Evolutionary conservation across 2,888 invertebrate species (phyloP).

Genomic region (Hydroisotoma schaefferi): DNA sequence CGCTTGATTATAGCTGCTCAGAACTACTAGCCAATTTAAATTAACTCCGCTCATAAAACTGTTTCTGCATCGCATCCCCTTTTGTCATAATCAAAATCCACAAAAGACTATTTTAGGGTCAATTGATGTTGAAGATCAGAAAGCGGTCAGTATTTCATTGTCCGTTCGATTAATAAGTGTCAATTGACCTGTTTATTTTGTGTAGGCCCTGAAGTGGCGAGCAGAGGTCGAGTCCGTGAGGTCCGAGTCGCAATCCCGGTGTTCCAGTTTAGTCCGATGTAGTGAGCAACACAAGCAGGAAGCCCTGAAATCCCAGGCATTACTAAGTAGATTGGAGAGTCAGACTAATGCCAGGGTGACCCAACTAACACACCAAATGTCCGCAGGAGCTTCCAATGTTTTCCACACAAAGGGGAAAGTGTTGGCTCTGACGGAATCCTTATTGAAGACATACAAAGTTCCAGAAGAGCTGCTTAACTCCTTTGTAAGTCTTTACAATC

Average conservation of each 20-base stretch:
- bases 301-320: constrained; percentile 40
- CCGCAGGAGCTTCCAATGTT: constrained; percentile 35
- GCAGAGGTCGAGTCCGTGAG: constrained; percentile 38
- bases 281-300: constrained; percentile 48
- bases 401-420: constrained; percentile 34
- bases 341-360: constrained; percentile 32
- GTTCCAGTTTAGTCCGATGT: constrained; percentile 43
- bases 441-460: constrained; percentile 45
- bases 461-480: constrained; percentile 37
- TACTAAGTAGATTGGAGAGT: constrained; percentile 41
- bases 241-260: constrained; percentile 36
- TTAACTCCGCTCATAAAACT: no score
- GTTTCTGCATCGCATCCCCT: no score
- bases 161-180: no score
- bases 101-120: no score
- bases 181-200: no score
- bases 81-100: no score
- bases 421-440: constrained; percentile 35
- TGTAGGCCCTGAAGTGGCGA: constrained; percentile 42
- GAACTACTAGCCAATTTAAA: no score
- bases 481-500: constrained; percentile 21
- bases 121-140: no score
- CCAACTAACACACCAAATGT: constrained; percentile 34
- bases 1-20: no score
- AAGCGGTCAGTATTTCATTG: no score